phyloP scores from a whole-genome alignment of 2,113 vertebrate species.

The Elephas maximus region DNA sequence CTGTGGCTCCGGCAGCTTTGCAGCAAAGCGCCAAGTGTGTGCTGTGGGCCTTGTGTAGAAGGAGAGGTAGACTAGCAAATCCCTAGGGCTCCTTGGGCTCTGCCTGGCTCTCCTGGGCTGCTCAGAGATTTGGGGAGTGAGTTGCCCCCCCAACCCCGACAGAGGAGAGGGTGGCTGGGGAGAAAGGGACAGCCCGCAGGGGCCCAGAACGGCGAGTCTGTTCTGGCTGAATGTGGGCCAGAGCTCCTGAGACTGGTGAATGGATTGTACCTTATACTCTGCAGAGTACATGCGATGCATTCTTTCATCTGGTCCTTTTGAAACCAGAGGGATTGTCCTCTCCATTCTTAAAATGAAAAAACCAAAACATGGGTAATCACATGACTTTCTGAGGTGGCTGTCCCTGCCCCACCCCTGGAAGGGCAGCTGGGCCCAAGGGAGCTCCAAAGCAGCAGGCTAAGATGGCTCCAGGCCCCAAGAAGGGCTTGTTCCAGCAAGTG shows the following conservation, averaged over 20 bases:
- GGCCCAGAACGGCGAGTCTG: not conserved
- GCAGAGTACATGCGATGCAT: not conserved
- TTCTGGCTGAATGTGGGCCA: not conserved
- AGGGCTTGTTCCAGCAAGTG: not conserved
- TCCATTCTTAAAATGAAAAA: not conserved
- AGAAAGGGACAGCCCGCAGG: not conserved
- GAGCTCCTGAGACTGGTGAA: not conserved
- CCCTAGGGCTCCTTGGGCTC: not conserved
- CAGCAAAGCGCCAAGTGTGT: not conserved
- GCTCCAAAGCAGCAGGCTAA: not conserved
- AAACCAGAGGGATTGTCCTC: not conserved
- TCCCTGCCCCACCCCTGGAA: not conserved
- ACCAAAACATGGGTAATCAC: fast-evolving
- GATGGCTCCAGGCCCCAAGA: not conserved
- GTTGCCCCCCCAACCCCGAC: fast-evolving
- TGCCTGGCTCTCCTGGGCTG: not conserved
- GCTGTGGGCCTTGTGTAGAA: not conserved
- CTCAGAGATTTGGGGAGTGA: not conserved
- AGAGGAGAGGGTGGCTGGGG: not conserved
- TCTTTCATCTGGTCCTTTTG: not conserved
- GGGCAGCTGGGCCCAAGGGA: not conserved
- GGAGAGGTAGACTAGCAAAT: not conserved
- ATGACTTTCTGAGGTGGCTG: not conserved
- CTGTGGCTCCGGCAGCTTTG: not conserved
- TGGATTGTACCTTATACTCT: not conserved